A percentile compares a stretch with the other conserved stretches of the same genome.
These are phyloP conservation scores for Chymomyza procnemis DNA, from an alignment of 2,888 invertebrate genomes.

Conservation along the genomic window DNA sequence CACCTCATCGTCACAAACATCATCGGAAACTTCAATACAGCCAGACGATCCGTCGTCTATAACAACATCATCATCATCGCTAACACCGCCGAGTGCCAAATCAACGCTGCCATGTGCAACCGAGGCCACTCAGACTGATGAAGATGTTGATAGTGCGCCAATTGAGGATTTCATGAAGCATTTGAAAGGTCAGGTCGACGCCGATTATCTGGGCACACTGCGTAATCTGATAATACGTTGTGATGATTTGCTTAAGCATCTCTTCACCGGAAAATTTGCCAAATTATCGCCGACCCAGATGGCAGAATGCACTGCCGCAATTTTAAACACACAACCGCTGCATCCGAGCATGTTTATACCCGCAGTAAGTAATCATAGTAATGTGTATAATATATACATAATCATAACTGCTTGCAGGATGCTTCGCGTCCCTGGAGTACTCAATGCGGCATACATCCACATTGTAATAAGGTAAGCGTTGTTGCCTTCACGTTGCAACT, in stretches of 20 bases:
- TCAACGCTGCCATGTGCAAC: no score
- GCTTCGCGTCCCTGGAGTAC: constrained; percentile 12
- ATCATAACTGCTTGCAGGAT: constrained; percentile 20
- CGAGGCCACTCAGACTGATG: neutral
- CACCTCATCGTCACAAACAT: no score
- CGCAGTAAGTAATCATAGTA: constrained; percentile 42
- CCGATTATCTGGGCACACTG: constrained; percentile 52
- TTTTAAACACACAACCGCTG: constrained; percentile 37
- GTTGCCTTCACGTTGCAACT: no score
- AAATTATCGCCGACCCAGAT: constrained; percentile 47
- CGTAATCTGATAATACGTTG: constrained; percentile 49
- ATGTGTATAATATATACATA: no score
- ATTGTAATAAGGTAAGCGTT: no score
- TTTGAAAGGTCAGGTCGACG: constrained; percentile 23
- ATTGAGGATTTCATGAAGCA: constrained; percentile 43
- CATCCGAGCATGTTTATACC: constrained; percentile 55
- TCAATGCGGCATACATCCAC: neutral
- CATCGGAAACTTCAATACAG: no score
- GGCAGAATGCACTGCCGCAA: constrained; percentile 45
- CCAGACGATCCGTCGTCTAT: no score
- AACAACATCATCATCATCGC: no score
- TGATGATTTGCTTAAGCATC: constrained; percentile 47
- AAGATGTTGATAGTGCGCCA: constrained; percentile 3
- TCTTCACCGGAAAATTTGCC: constrained; percentile 40
- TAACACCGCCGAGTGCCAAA: no score